Base-by-base conservation (phyloP, 1,140 invertebrate genomes). In the Mactra quadrangularis region DNA sequence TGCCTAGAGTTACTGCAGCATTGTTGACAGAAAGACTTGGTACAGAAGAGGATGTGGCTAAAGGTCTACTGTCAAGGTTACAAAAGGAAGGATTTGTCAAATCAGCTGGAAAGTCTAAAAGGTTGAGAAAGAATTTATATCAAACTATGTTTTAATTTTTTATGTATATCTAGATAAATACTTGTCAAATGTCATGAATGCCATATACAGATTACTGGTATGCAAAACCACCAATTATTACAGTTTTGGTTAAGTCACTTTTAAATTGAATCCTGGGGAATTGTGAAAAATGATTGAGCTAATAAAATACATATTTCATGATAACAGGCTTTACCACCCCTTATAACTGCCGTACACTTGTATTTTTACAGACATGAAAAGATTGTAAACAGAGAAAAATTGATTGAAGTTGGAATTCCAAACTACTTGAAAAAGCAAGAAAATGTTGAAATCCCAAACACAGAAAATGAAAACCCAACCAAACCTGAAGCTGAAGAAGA, bases 1-100 rank as follows among this genome's bases (percentile, higher is more conserved):
- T 88, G 45, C 90, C 70, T 59, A 81, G 87, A 45, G 64, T 92
- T 15, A 55, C 90, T 15, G 87, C 88, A 45, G 87, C 87, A 53
- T 87, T 87, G 29, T 81, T 93, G 6, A 84, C 91, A 17, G 87
- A 84, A 47, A 79, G 90, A 38, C 87, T 93, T 17, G 91, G 91
- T 31, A 85, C 91, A 47, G 91, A 92, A 64, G 87, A 87, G 55
- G 89, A 82, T 64, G 89, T 93, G 15, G 92, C 91, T 41, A 89
- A 91, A 68, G 92, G 92, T 11, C 84, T 92, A 15, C 86, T 91
- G 29, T 88, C 90, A 50, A 89, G 92, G 71, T 83, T 92, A 17
- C 90, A 92, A 72, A 91, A 90, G 64, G 91, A 92, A 83, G 89
- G 89, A 22, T 92, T 87, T 70, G 70, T 92, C n/a, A 87, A 85